These are phyloP conservation scores for Trachelus troglodyta DNA, from an alignment of 2,888 invertebrate genomes.

Conservation along the genomic window DNA sequence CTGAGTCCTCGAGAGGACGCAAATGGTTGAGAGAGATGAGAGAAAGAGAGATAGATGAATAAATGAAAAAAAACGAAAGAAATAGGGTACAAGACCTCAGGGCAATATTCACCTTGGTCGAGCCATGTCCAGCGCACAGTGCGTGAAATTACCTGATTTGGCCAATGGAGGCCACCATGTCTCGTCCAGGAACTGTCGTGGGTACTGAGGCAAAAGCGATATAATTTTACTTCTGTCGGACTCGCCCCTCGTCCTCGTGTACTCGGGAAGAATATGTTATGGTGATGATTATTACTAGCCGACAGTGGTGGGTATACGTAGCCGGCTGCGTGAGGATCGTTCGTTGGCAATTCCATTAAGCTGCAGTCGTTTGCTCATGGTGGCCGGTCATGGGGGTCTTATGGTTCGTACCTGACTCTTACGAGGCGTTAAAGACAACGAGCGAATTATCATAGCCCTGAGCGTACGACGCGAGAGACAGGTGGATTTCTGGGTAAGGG, in stretches of 20 bases:
- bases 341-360: not conserved
- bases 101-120: not conserved
- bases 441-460: slow-evolving; percentile 19
- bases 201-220: not conserved
- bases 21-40: not conserved
- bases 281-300: not conserved
- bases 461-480: not conserved
- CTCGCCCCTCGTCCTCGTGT: not conserved
- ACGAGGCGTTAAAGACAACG: slow-evolving; percentile 28
- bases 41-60: not conserved
- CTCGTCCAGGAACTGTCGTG: not conserved
- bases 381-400: not conserved
- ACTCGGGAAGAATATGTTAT: not conserved
- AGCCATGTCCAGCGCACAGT: not conserved
- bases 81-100: not conserved
- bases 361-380: not conserved
- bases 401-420: not conserved
- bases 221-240: not conserved
- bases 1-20: not conserved
- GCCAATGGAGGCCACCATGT: not conserved
- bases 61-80: not conserved
- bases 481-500: not conserved
- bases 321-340: not conserved
- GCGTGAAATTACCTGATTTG: not conserved
- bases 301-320: not conserved